A percentile compares a stretch with the other conserved stretches of the same genome.
These are phyloP conservation scores for Centropus unirufus DNA, from an alignment of 2,113 vertebrate species.

Conservation along the genomic window DNA sequence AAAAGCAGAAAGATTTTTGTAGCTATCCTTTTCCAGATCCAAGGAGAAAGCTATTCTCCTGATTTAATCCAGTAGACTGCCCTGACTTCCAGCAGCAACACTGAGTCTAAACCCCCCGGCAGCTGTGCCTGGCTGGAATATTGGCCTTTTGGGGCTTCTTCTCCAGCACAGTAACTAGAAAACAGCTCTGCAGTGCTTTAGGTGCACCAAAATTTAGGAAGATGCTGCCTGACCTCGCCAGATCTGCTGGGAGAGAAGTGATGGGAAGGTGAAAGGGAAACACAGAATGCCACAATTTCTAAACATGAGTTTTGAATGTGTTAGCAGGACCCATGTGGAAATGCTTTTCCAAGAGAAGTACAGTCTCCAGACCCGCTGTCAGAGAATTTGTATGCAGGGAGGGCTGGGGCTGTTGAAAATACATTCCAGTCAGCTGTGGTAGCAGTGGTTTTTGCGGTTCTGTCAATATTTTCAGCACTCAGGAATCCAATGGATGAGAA, in stretches of 20 bases:
- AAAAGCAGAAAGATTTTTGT: background rate
- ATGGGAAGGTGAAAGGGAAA: background rate
- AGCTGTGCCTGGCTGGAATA: background rate
- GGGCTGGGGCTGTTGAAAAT: background rate
- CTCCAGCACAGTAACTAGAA: background rate
- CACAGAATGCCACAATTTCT: background rate
- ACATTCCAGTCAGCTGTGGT: background rate
- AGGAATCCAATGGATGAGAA: background rate
- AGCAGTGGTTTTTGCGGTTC: background rate
- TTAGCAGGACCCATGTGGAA: background rate
- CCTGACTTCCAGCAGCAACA: background rate
- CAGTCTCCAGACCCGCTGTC: background rate
- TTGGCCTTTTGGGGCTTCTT: background rate
- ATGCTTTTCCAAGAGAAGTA: slow-evolving; percentile 5
- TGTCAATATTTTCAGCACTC: background rate
- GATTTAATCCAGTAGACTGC: background rate
- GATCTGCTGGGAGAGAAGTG: background rate
- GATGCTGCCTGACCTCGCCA: background rate
- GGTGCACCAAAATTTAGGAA: background rate
- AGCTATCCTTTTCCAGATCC: background rate
- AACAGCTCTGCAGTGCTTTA: background rate
- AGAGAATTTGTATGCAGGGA: background rate
- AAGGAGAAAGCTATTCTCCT: background rate
- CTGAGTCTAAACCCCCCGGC: background rate
- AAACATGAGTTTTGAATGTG: background rate